phyloP scores from a whole-genome alignment of 2,888 invertebrate species.

The Melanchra persicariae region DNA sequence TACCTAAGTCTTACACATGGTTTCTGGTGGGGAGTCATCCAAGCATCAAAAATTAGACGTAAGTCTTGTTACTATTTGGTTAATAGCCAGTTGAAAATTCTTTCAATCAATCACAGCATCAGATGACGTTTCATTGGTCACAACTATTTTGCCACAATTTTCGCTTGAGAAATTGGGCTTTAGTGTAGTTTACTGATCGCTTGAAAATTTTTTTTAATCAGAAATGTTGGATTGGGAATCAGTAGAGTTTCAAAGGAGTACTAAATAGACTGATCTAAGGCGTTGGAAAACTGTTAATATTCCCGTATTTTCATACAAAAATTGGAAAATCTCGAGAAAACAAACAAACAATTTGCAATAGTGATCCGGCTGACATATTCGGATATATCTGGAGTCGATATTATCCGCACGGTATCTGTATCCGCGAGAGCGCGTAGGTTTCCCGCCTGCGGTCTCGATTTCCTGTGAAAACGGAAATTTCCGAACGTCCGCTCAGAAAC shows the following conservation, averaged over 20 bases:
- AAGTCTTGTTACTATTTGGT: too few species aligned
- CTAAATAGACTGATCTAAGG: neutral
- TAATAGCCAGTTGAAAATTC: neutral
- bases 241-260: too few species aligned
- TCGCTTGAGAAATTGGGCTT: neutral
- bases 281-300: neutral
- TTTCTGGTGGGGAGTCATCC: neutral
- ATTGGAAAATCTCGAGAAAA: slow-evolving; percentile 7
- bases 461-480: slow-evolving; percentile 80
- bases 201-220: neutral
- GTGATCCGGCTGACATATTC: slow-evolving; percentile 38
- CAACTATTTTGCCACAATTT: neutral
- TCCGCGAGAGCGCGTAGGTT: slow-evolving; percentile 68
- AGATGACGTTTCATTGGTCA: too few species aligned
- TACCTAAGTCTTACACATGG: neutral
- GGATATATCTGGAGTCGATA: slow-evolving; percentile 44
- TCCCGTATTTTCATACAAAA: neutral
- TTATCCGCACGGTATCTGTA: slow-evolving; percentile 56
- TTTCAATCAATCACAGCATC: neutral
- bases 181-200: neutral
- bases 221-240: neutral
- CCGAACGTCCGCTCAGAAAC: slow-evolving; percentile 72
- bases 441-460: slow-evolving; percentile 76
- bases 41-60: neutral
- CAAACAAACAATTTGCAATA: slow-evolving; percentile 35